Evolutionary conservation across 1,140 invertebrate genomes (phyloP).

Genomic region (Drosophila pseudoobscura): DNA sequence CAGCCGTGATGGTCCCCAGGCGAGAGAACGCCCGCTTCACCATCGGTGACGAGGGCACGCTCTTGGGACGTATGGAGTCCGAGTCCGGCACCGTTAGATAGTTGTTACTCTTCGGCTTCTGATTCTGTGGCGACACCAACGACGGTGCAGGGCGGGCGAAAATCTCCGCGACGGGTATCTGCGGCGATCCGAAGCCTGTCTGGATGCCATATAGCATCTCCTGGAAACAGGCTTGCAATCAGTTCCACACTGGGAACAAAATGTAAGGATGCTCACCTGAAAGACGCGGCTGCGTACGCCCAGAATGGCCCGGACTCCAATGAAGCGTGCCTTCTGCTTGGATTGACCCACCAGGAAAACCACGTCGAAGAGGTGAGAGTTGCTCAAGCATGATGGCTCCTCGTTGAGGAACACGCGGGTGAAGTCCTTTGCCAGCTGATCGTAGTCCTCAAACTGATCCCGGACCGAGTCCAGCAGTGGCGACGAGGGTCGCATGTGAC

Average conservation of each 20-base stretch:
- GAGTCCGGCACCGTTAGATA: conserved; percentile 93
- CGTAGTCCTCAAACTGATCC: conserved; percentile 96
- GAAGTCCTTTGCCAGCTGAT: conserved; percentile 96
- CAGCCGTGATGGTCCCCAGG: conserved; percentile 93
- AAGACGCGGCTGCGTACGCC: conserved; percentile 88
- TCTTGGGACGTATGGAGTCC: conserved; percentile 90
- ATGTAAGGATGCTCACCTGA: conserved; percentile 55
- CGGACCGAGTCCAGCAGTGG: conserved; percentile 95
- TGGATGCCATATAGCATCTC: conserved; percentile 98
- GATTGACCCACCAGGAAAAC: conserved; percentile 94
- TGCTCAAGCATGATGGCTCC: conserved; percentile 88
- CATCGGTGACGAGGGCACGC: conserved; percentile 97
- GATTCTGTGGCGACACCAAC: conserved; percentile 89
- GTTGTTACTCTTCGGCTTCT: conserved; percentile 94
- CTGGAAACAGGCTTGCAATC: conserved; percentile 84
- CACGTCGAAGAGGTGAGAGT: conserved; percentile 94
- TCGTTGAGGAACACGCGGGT: conserved; percentile 93
- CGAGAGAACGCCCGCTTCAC: conserved; percentile 95
- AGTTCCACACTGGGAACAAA: not conserved
- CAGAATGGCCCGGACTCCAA: conserved; percentile 94
- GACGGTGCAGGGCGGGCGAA: conserved; percentile 93
- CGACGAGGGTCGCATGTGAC: conserved; percentile 96
- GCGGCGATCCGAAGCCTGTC: conserved; percentile 95
- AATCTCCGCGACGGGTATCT: conserved; percentile 94
- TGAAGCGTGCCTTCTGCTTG: conserved; percentile 94